These are phyloP conservation scores for Peromyscus nudipes DNA, from an alignment of 2,797 vertebrate genomes.

Conservation along the genomic window DNA sequence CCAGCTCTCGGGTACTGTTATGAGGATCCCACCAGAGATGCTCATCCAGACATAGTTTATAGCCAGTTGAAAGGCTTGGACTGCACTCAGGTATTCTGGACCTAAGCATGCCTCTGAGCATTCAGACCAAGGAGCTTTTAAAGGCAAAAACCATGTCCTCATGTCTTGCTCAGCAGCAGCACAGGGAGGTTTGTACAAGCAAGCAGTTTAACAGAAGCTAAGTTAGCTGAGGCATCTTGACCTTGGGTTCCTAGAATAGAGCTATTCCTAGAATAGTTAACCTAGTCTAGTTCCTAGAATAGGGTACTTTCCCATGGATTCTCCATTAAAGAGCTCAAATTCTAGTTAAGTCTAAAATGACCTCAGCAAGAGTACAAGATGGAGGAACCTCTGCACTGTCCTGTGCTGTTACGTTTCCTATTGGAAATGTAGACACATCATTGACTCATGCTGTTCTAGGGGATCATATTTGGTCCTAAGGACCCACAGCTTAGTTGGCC, in stretches of 20 bases:
- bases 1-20: background rate
- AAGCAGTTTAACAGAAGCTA: background rate
- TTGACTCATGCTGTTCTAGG: background rate
- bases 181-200: background rate
- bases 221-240: background rate
- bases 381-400: background rate
- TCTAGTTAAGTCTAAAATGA: background rate
- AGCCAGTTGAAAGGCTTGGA: background rate
- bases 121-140: background rate
- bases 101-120: too few relatives aligned
- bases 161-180: background rate
- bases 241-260: background rate
- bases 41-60: background rate
- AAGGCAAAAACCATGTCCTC: background rate
- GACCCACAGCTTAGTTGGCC: background rate
- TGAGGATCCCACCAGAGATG: background rate
- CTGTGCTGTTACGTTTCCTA: background rate
- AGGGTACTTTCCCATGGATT: background rate
- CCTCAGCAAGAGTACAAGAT: background rate
- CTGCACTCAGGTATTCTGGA: background rate
- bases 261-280: too few relatives aligned
- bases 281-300: background rate
- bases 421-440: background rate
- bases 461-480: background rate
- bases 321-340: background rate